A percentile compares a stretch with the other conserved stretches of the same genome.
Evolutionary conservation across 2,888 invertebrate species (phyloP).

Genomic region (Hirtodrosophila trivittata): DNA sequence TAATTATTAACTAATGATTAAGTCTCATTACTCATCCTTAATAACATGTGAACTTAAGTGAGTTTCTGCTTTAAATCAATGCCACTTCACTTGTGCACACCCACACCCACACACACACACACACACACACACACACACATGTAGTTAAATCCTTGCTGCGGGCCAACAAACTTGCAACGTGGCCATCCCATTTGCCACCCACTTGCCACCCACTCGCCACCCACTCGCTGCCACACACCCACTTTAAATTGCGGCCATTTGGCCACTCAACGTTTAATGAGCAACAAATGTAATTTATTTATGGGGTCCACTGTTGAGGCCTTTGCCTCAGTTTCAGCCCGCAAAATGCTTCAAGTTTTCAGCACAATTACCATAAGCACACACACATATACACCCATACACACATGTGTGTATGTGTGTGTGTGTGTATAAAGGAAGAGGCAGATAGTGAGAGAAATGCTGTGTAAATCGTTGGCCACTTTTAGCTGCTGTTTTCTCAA

Average conservation of each 20-base stretch:
- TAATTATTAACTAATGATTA: constrained; percentile 54
- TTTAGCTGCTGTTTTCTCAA: constrained; percentile 64
- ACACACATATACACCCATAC: constrained; percentile 31
- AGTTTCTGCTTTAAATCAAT: constrained; percentile 59
- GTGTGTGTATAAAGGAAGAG: constrained; percentile 20
- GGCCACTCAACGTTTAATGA: constrained; percentile 75
- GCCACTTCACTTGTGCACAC: constrained; percentile 41
- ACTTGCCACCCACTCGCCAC: background rate
- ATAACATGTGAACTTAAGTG: constrained; percentile 38
- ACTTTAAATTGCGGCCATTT: constrained; percentile 58
- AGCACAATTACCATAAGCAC: constrained; percentile 76
- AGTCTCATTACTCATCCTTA: constrained; percentile 51
- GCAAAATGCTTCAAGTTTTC: constrained; percentile 75
- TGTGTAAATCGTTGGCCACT: constrained; percentile 72
- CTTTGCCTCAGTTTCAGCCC: constrained; percentile 54
- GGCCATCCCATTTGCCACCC: too few species aligned
- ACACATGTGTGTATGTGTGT: background rate
- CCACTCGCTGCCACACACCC: constrained; percentile 14
- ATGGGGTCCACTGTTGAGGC: constrained; percentile 59
- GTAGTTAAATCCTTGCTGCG: constrained; percentile 24
- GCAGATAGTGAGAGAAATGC: constrained; percentile 32
- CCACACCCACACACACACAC: constrained; percentile 2
- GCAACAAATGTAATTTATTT: constrained; percentile 78
- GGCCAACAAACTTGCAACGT: constrained; percentile 30
- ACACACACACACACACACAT: constrained; percentile 4